Conservation (phyloP, 2,888 invertebrate species). For the Leuctra nigra region DNA sequence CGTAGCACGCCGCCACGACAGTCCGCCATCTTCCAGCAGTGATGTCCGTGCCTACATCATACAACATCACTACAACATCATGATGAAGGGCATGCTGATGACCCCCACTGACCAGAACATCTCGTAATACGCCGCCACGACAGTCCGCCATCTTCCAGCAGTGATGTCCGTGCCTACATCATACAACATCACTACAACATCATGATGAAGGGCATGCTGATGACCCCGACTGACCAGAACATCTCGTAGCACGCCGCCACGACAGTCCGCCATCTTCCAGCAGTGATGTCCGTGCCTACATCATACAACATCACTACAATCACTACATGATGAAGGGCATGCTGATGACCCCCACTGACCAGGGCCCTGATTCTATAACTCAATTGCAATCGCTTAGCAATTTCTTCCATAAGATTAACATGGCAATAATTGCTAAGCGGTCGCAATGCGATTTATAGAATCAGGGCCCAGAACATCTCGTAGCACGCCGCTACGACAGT, state of each 20-base stretch:
- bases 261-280: slow-evolving; percentile 39
- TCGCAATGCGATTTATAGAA: no score
- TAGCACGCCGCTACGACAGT: slow-evolving; percentile 40
- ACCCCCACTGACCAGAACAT: slow-evolving; percentile 45
- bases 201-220: slow-evolving; percentile 40
- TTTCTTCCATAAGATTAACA: slow-evolving; percentile 41
- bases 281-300: slow-evolving; percentile 43
- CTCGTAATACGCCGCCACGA: slow-evolving; percentile 41
- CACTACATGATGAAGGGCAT: slow-evolving; percentile 40
- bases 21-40: slow-evolving; percentile 40
- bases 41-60: slow-evolving; percentile 43
- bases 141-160: slow-evolving; percentile 39
- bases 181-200: no score
- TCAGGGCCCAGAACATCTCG: slow-evolving; percentile 40
- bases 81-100: slow-evolving; percentile 40
- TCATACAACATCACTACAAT: no score
- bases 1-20: slow-evolving; percentile 40
- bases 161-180: slow-evolving; percentile 41
- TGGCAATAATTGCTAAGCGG: slow-evolving; percentile 38
- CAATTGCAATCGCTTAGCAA: slow-evolving; percentile 38
- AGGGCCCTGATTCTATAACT: slow-evolving; percentile 44
- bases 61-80: no score
- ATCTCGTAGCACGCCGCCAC: slow-evolving; percentile 41
- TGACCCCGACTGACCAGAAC: slow-evolving; percentile 44
- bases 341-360: slow-evolving; percentile 43